These are phyloP conservation scores for Morpho deidamia DNA, from an alignment of 2,888 invertebrate species.

Conservation along the genomic window DNA sequence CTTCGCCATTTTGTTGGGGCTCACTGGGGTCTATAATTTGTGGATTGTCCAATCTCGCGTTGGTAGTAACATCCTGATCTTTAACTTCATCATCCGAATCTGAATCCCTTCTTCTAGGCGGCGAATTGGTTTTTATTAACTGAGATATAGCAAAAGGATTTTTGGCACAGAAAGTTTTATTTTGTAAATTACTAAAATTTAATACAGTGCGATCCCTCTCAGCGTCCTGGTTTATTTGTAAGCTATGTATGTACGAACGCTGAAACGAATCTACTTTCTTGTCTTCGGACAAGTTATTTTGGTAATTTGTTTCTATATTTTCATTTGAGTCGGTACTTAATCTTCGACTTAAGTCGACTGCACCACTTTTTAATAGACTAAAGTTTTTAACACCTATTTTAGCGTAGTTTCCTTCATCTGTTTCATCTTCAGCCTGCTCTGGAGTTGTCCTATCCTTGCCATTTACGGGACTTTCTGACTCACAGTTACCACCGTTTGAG, in stretches of 20 bases:
- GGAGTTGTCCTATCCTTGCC: conserved; percentile 63
- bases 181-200: conserved; percentile 71
- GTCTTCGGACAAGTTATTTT: conserved; percentile 63
- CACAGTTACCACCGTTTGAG: conserved; percentile 59
- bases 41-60: conserved; percentile 62
- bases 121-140: conserved; percentile 74
- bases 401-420: conserved; percentile 47
- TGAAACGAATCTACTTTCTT: conserved; percentile 69
- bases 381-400: conserved; percentile 75
- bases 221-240: conserved; percentile 57
- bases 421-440: conserved; percentile 48
- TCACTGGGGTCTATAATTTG: conserved; percentile 53
- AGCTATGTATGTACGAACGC: conserved; percentile 71
- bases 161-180: conserved; percentile 76
- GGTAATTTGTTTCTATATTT: conserved; percentile 71
- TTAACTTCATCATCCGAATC: conserved; percentile 71
- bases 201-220: conserved; percentile 63
- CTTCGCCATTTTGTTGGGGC: conserved; percentile 61
- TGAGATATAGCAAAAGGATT: conserved; percentile 77
- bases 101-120: conserved; percentile 72
- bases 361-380: conserved; percentile 66
- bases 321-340: conserved; percentile 74
- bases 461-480: conserved; percentile 53
- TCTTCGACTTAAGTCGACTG: conserved; percentile 71
- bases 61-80: conserved; percentile 69